Percentiles rank a stretch among this genome's conserved stretches.
phyloP scores from a whole-genome alignment of 2,888 invertebrate genomes.

The Exocentrus adspersus region DNA sequence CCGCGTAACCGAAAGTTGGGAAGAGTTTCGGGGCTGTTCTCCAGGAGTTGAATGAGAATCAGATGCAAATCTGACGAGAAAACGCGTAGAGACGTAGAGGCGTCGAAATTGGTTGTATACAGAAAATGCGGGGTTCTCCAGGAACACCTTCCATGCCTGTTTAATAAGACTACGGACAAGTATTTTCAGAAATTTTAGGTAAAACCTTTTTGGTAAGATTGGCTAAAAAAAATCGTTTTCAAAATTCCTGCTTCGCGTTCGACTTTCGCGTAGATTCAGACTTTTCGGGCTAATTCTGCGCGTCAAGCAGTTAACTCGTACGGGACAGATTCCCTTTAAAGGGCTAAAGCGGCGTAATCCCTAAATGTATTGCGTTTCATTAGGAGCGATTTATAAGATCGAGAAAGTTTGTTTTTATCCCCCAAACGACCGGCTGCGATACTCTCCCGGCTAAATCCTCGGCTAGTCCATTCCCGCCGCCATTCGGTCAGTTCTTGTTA shows the following conservation, averaged over 20 bases:
- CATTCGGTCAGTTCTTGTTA: constrained; percentile 20
- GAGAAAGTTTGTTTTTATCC: constrained; percentile 12
- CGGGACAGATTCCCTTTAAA: not conserved
- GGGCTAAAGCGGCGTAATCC: not conserved
- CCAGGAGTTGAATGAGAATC: constrained; percentile 3
- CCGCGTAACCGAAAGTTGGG: constrained; percentile 20
- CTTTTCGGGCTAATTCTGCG: no score
- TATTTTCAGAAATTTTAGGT: no score
- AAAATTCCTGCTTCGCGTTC: no score
- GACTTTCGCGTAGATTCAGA: no score
- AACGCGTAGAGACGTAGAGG: not conserved
- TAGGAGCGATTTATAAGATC: constrained; percentile 14
- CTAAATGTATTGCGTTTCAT: constrained; percentile 8
- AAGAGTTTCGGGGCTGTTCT: constrained; percentile 18
- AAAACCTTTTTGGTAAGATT: no score
- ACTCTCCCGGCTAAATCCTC: constrained; percentile 9
- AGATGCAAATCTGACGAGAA: not conserved
- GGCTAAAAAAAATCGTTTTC: no score
- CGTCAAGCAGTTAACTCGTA: not conserved
- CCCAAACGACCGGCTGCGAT: constrained; percentile 5
- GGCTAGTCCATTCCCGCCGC: constrained; percentile 14
- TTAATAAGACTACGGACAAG: no score
- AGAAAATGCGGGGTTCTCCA: no score
- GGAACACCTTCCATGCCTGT: no score
- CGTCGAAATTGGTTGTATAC: no score